Evolutionary conservation across 1,140 invertebrate genomes (phyloP), one percentile per base, ranked within the genome.

Genomic region (Paraescarpia echinospica): DNA sequence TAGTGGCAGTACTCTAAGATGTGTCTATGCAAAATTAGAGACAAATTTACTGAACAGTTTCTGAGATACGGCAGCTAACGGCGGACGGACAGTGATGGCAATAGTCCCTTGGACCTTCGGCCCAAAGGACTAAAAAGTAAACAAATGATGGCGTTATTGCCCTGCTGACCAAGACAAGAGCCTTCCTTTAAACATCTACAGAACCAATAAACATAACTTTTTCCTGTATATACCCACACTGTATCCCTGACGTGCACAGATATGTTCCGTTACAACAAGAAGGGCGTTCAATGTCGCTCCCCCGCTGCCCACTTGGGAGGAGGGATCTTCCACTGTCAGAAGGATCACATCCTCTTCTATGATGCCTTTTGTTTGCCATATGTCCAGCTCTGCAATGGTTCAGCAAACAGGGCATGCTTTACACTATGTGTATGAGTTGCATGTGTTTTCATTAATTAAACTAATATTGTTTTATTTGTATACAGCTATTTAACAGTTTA

Each of bases 271-370:
- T 12, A 96, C 96, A 41, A 96, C 95, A 18, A 97, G 93, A 22
- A 97, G 92, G 31, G 97, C 96, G 95, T 97, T 97, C 27, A 97
- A 94, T 12, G 96, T 97, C 27, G 96, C 97, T 35, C 96, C 96
- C 59, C 96, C 97, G 95, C 96, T 97, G 4, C 96, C 96, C 59
- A 97, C 95, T 92, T 95, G 94, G 34, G 93, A 92, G 92, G 95
- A 95, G 48, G 96, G 96, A 94, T 96, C 96, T 92, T 96, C 96
- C 35, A 96, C 95, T 2, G 95, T 95, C 35, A 96, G 92, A 9
- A 96, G 92, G 77, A 96, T 94, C 9, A 95, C 94, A 92, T 94
- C 95, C 92, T 94, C 93, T 89, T 95, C 94, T 48, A 96, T 95
- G 35, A 95, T 93, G 14, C 95, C 95, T 93, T 96, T 96, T 31